These are phyloP conservation scores for Rhagium mordax DNA, from an alignment of 2,888 invertebrate genomes.

Conservation along the genomic window DNA sequence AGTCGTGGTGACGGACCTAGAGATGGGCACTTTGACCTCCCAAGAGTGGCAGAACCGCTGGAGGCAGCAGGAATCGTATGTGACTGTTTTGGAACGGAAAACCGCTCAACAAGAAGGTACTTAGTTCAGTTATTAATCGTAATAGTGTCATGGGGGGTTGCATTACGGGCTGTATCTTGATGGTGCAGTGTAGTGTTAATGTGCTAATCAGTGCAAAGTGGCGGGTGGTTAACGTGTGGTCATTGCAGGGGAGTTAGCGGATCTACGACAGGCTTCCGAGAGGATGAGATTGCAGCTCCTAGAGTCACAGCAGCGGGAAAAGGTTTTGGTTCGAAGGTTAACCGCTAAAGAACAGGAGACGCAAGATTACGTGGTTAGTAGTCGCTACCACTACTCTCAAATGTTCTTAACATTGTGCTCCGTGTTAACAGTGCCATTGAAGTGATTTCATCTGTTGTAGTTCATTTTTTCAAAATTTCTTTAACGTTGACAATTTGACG, in stretches of 20 bases:
- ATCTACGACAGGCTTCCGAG: slow-evolving; percentile 84
- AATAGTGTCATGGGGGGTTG: slow-evolving; percentile 46
- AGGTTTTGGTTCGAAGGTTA: slow-evolving; percentile 91
- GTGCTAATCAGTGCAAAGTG: slow-evolving; percentile 50
- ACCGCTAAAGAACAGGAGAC: slow-evolving; percentile 97
- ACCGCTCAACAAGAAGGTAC: slow-evolving; percentile 85
- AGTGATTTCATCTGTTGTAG: slow-evolving; percentile 9
- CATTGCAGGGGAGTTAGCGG: slow-evolving; percentile 79
- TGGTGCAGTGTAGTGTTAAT: slow-evolving; percentile 59
- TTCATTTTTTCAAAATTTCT: slow-evolving; percentile 19
- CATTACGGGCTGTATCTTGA: slow-evolving; percentile 52
- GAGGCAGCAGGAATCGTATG: slow-evolving; percentile 84
- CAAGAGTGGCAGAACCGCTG: slow-evolving; percentile 80
- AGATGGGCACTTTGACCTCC: slow-evolving; percentile 76
- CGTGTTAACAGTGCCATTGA: slow-evolving; percentile 35
- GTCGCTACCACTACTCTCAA: slow-evolving; percentile 59
- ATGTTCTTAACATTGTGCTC: slow-evolving; percentile 64
- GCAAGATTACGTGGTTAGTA: slow-evolving; percentile 94
- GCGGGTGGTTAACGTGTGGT: slow-evolving; percentile 56
- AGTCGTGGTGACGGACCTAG: slow-evolving; percentile 77
- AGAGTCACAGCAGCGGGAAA: slow-evolving; percentile 92
- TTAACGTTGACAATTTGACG: slow-evolving; percentile 25
- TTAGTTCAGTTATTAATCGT: slow-evolving; percentile 67
- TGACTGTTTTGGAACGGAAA: slow-evolving; percentile 83
- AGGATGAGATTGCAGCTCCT: slow-evolving; percentile 85